Evolutionary conservation across 2,888 invertebrate genomes (phyloP).

Genomic region (Encarsia formosa): DNA sequence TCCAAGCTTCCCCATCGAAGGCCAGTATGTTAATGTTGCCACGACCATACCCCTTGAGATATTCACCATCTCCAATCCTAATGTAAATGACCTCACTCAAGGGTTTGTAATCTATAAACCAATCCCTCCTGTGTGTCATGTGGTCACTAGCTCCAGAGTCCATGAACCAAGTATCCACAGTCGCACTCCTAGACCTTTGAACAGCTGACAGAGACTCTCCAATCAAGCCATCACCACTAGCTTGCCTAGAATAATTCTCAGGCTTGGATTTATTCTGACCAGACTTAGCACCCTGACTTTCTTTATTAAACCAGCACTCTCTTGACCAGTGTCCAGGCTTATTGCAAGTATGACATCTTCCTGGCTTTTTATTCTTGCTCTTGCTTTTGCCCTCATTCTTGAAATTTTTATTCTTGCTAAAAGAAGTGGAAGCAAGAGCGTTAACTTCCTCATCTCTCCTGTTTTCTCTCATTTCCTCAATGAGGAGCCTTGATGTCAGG

Average conservation of each 20-base stretch:
- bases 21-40: conserved; percentile 17
- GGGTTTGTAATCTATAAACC: neutral
- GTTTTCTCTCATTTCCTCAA: neutral
- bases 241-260: neutral
- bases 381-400: neutral
- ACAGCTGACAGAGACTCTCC: neutral
- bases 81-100: neutral
- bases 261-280: neutral
- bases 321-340: conserved; percentile 22
- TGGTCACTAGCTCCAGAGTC: conserved; percentile 30
- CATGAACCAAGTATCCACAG: conserved; percentile 24
- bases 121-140: conserved; percentile 26
- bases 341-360: conserved; percentile 21
- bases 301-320: conserved; percentile 9
- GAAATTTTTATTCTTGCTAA: neutral
- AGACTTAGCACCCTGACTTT: neutral
- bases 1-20: conserved; percentile 16
- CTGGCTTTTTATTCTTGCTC: neutral
- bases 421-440: neutral
- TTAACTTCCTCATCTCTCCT: neutral
- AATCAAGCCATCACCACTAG: neutral
- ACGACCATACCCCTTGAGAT: neutral
- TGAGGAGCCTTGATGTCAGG: neutral
- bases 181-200: neutral
- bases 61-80: neutral